Evolutionary conservation across 2,113 vertebrate species (phyloP), one percentile per base, ranked within the genome.

Genomic region (Sylvicapra grimmia): DNA sequence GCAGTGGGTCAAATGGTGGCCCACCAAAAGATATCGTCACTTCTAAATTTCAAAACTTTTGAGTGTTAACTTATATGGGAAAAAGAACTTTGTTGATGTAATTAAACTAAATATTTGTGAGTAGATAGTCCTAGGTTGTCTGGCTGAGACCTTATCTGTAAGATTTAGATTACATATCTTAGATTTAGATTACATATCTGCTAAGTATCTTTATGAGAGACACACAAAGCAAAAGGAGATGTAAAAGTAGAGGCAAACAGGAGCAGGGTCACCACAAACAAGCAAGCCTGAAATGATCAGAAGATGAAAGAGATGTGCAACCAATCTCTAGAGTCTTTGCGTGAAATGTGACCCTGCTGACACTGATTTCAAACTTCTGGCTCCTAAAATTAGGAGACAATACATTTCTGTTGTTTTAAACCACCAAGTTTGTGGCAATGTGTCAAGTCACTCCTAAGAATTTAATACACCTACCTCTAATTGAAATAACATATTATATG

Each of bases 241-340:
- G 10, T 56, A 63, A 75, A 56, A 40, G 27, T 23, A 6, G 14
- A 90, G n/a, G 23, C 7, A 40, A 56, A 21, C 29, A 31, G 1
- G 27, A 40, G 16, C 8, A 31, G 56, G 54, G 54, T 61, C 27
- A 49, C 25, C 19, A 8, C 23, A 68, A 25, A 12, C 68, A 82
- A 75, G 65, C 53, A 47, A 6, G 12, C 9, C 29, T 72, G 31
- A 2, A n/a, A 13, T 1, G 0, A n/a, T 1, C 9, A 14, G 25
- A 27, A 85, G 8, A 8, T 65, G 10, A 72, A 65, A 77, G 53
- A 53, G 11, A 7, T 13, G n/a, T 3, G 9, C 58, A 86, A 59
- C 14, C 12, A 27, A 6, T 40, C 7, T 16, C 25, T 9, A 51
- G 56, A 65, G n/a, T 56, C 11, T 25, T 54, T n/a, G 16, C 0